Percentiles rank a stretch among this genome's conserved stretches.
phyloP scores from a whole-genome alignment of 2,113 vertebrate species.

The Asarcornis scutulata region DNA sequence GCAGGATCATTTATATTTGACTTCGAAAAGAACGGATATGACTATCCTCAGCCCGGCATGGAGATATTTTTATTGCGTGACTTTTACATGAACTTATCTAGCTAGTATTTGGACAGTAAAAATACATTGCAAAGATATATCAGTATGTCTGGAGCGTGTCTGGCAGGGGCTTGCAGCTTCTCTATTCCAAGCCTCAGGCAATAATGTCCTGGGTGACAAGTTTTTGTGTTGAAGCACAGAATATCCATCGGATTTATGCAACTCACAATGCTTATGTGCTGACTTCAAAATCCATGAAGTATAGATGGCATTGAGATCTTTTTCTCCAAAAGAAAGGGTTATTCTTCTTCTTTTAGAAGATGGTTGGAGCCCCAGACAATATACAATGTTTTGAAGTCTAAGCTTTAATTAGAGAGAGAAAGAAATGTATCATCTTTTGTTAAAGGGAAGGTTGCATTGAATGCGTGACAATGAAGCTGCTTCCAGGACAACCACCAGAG shows the following conservation, averaged over 20 bases:
- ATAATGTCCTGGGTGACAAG: slow-evolving; percentile 9
- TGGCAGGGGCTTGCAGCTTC: slow-evolving; percentile 48
- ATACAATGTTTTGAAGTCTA: slow-evolving; percentile 55
- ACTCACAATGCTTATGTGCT: slow-evolving; percentile 47
- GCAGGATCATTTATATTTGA: slow-evolving; percentile 67
- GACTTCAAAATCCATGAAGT: slow-evolving; percentile 62
- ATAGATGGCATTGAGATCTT: slow-evolving; percentile 12
- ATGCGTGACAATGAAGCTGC: slow-evolving; percentile 65
- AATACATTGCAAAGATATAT: slow-evolving; percentile 59
- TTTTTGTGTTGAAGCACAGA: slow-evolving; percentile 12
- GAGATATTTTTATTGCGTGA: slow-evolving; percentile 59
- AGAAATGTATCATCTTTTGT: slow-evolving; percentile 69
- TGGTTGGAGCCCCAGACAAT: slow-evolving; percentile 32
- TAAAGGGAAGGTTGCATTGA: slow-evolving; percentile 61
- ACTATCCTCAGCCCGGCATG: slow-evolving; percentile 43
- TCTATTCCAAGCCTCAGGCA: slow-evolving; percentile 52
- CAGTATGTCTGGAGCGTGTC: background rate
- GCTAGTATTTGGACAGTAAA: slow-evolving; percentile 36
- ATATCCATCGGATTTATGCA: background rate
- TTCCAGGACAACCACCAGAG: slow-evolving; percentile 63
- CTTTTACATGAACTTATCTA: slow-evolving; percentile 60
- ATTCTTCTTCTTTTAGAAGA: slow-evolving; percentile 54
- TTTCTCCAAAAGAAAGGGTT: slow-evolving; percentile 33
- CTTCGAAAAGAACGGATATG: slow-evolving; percentile 29
- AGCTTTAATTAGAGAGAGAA: slow-evolving; percentile 77